phyloP scores from a whole-genome alignment of 2,113 vertebrate species.

The Sclerurus mexicanus region DNA sequence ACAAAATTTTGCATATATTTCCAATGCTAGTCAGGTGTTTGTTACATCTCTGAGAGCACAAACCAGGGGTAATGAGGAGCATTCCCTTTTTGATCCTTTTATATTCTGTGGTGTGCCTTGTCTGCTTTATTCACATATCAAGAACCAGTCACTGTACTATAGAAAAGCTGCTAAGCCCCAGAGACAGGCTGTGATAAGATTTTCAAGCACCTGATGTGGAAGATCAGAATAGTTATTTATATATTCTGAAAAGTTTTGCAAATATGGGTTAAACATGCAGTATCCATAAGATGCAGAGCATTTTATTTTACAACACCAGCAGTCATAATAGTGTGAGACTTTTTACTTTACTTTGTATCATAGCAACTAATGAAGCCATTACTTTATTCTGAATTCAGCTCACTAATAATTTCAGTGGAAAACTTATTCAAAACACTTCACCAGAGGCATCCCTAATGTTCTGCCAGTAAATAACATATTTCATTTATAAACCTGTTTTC shows the following conservation, averaged over 20 bases:
- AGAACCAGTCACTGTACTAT: not conserved
- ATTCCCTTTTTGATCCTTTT: slow-evolving; percentile 5
- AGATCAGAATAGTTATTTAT: not conserved
- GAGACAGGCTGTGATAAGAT: slow-evolving; percentile 4
- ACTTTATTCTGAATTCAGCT: slow-evolving; percentile 20
- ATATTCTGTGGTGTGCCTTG: not conserved
- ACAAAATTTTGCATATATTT: not conserved
- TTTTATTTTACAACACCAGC: not conserved
- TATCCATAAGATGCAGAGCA: not conserved
- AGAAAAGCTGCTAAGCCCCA: slow-evolving; percentile 25
- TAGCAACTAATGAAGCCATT: slow-evolving; percentile 33
- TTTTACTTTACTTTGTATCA: slow-evolving; percentile 41
- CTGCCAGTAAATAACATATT: not conserved
- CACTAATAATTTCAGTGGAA: not conserved
- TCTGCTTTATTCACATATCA: slow-evolving; percentile 42
- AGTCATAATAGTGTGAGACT: slow-evolving; percentile 7
- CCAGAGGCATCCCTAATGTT: not conserved
- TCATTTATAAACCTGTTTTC: slow-evolving; percentile 43
- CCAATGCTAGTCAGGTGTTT: not conserved
- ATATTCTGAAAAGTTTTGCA: slow-evolving; percentile 5
- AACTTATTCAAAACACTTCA: slow-evolving; percentile 39
- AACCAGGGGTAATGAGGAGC: not conserved
- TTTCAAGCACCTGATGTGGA: slow-evolving; percentile 28
- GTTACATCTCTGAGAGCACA: not conserved
- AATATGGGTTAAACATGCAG: slow-evolving; percentile 43